Percentiles rank a stretch among this genome's conserved stretches.
Conservation (phyloP, 2,113 vertebrate genomes). For the Rhinopomastus cyanomelas region DNA sequence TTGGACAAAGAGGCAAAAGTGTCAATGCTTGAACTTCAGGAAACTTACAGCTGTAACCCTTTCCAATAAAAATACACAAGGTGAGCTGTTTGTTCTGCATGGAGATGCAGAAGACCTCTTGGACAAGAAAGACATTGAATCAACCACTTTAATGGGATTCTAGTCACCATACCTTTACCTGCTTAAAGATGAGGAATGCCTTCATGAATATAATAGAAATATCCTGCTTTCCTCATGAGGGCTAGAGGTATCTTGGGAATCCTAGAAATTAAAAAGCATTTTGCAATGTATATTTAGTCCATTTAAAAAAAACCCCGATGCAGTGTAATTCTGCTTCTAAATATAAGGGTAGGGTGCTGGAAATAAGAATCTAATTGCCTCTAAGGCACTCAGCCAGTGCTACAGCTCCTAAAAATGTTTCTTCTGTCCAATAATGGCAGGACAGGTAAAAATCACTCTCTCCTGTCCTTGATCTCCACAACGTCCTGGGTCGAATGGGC, state of each 20-base stretch:
- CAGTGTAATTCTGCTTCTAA: not conserved
- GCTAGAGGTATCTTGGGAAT: not conserved
- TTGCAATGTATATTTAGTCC: not conserved
- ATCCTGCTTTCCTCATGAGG: not conserved
- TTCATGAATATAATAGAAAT: not conserved
- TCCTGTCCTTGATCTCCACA: constrained; percentile 32
- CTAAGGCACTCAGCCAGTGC: not conserved
- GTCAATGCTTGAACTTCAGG: not conserved
- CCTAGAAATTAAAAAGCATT: not conserved
- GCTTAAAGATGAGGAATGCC: not conserved
- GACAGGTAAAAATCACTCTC: not conserved
- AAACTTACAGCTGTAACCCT: not conserved
- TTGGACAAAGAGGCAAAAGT: not conserved
- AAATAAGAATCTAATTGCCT: not conserved
- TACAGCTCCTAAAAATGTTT: not conserved
- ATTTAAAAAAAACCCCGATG: not conserved
- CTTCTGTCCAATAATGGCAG: not conserved
- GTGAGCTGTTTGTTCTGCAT: not conserved
- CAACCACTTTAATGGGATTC: not conserved
- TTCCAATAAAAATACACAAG: not conserved
- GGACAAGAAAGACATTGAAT: not conserved
- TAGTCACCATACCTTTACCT: not conserved
- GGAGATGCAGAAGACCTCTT: not conserved
- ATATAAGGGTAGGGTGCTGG: not conserved
- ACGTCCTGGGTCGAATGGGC: not conserved